Conservation (phyloP, 23 tunicate species). For the Oikopleura albicans region DNA sequence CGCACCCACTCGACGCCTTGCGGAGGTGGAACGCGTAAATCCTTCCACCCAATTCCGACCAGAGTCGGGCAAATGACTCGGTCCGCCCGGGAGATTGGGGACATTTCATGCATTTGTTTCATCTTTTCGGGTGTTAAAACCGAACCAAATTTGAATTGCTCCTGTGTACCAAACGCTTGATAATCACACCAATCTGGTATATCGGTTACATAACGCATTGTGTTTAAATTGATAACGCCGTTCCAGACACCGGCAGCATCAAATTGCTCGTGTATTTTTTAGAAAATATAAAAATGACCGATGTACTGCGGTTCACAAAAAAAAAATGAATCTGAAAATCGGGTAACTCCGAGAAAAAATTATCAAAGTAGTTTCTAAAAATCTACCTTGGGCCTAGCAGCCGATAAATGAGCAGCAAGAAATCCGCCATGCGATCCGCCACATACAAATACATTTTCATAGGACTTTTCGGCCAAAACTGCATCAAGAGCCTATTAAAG, state of each 20-base stretch:
- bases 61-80: constrained; percentile 40
- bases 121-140: constrained; percentile 18
- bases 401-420: constrained; percentile 47
- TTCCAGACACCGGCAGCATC: constrained; percentile 37
- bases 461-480: not conserved
- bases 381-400: constrained; percentile 50
- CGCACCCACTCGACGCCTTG: constrained; percentile 38
- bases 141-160: constrained; percentile 17
- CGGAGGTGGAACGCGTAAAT: constrained; percentile 44
- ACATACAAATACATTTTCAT: constrained; percentile 24
- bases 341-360: too few relatives aligned
- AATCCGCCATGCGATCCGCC: constrained; percentile 97
- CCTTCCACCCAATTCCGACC: constrained; percentile 35
- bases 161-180: constrained; percentile 19
- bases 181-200: constrained; percentile 47
- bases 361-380: too few relatives aligned
- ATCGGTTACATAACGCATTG: constrained; percentile 30
- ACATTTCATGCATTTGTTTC: constrained; percentile 21
- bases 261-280: too few relatives aligned
- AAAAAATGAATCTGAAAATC: too few relatives aligned
- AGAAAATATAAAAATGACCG: too few relatives aligned
- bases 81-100: constrained; percentile 33
- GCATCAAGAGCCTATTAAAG: constrained; percentile 21
- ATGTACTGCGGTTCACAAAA: constrained; percentile 30
- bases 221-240: constrained; percentile 42